A percentile compares a stretch with the other conserved stretches of the same genome.
Conservation (phyloP, 2,113 vertebrate species). For the Meles meles region DNA sequence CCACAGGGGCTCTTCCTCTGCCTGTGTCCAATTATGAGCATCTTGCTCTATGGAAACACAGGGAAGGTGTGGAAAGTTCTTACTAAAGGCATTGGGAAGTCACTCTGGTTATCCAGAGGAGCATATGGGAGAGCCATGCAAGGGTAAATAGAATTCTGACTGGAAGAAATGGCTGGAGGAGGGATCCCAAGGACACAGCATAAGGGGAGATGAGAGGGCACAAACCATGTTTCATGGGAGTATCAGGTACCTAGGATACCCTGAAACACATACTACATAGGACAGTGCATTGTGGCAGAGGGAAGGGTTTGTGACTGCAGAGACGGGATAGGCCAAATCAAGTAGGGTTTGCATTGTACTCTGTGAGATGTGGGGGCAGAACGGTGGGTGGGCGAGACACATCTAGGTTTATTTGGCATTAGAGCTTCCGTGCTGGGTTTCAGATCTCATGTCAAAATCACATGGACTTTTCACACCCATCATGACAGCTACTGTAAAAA, state of each 20-base stretch:
- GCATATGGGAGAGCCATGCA: not conserved
- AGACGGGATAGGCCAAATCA: not conserved
- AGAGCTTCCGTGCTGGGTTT: not conserved
- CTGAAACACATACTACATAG: too few relatives aligned
- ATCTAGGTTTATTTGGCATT: too few relatives aligned
- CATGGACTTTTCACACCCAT: not conserved
- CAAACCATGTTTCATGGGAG: rapidly evolving
- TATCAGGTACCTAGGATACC: not conserved
- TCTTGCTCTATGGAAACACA: not conserved
- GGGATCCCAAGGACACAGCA: not conserved
- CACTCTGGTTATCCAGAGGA: too few relatives aligned
- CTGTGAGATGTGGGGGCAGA: not conserved
- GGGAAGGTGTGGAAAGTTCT: not conserved
- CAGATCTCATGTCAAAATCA: not conserved
- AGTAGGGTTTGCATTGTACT: not conserved
- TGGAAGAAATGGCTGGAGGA: not conserved
- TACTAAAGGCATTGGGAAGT: not conserved
- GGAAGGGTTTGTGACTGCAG: not conserved
- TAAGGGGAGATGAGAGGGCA: not conserved
- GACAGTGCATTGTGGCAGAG: rapidly evolving
- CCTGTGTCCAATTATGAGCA: not conserved
- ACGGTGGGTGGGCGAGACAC: not conserved
- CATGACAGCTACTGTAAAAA: not conserved
- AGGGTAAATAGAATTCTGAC: not conserved
- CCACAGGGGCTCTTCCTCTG: not conserved